Percentiles rank a stretch among this genome's conserved stretches.
Conservation (phyloP, 2,888 invertebrate genomes). For the Diarsia mendica region DNA sequence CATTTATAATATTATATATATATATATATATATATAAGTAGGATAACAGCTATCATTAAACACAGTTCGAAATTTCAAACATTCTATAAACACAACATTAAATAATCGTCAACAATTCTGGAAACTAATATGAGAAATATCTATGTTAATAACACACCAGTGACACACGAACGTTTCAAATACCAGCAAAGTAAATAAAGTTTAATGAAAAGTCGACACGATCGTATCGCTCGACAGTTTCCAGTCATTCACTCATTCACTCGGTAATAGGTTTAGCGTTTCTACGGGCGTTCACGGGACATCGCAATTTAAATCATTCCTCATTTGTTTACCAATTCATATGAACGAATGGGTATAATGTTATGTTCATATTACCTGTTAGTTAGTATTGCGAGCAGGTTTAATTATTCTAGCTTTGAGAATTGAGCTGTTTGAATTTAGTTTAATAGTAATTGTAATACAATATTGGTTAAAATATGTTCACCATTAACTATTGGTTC, state of each 20-base stretch:
- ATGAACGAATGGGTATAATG: conserved; percentile 21
- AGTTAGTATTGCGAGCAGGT: conserved; percentile 1
- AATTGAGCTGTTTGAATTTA: conserved; percentile 3
- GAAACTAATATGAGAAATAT: conserved; percentile 4
- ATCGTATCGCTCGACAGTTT: conserved; percentile 29
- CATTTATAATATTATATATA: no score
- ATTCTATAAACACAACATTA: neutral
- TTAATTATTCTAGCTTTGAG: neutral
- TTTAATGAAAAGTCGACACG: conserved; percentile 35
- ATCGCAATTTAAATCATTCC: conserved; percentile 28
- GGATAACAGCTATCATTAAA: neutral
- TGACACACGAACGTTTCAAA: conserved; percentile 6
- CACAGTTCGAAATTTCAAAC: neutral
- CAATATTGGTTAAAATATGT: neutral
- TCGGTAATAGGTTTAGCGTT: conserved; percentile 20
- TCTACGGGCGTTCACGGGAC: neutral
- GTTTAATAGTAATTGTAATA: neutral
- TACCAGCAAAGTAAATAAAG: conserved; percentile 34
- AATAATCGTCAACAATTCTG: conserved; percentile 6
- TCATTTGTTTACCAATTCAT: conserved; percentile 27
- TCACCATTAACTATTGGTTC: neutral
- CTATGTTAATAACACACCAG: conserved; percentile 1
- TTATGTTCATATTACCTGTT: neutral
- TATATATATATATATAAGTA: no score
- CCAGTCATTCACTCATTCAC: conserved; percentile 33